phyloP scores from a whole-genome alignment of 2,888 invertebrate genomes.

The Aphidoletes aphidimyza region DNA sequence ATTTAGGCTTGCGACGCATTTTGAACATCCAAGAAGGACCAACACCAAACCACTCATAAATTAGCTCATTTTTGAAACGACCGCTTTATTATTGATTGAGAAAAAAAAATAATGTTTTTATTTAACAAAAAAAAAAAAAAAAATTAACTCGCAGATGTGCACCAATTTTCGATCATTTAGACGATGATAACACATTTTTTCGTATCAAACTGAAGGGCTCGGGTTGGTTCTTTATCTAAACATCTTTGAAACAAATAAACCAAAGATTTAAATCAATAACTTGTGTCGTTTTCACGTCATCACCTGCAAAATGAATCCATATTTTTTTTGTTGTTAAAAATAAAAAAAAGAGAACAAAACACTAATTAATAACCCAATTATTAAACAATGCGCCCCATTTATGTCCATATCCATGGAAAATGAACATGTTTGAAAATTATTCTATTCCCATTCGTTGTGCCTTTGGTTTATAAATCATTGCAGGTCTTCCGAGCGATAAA shows the following conservation, averaged over 20 bases:
- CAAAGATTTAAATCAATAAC: not conserved
- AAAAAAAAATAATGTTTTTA: not conserved
- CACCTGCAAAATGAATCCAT: conserved; percentile 9
- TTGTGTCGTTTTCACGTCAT: not conserved
- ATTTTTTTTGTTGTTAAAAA: not conserved
- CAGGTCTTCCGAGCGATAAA: not conserved
- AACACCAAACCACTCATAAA: not conserved
- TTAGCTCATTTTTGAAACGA: not conserved
- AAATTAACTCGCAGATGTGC: conserved; percentile 12
- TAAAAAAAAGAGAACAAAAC: not conserved
- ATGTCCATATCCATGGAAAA: not conserved
- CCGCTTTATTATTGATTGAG: not conserved
- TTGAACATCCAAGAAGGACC: not conserved
- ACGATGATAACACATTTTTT: not conserved
- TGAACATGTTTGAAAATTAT: not conserved
- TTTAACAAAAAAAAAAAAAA: not conserved
- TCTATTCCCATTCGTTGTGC: not conserved
- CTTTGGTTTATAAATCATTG: not conserved
- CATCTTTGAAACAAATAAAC: not conserved
- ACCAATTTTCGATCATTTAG: not conserved
- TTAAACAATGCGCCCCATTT: not conserved
- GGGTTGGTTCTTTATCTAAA: not conserved
- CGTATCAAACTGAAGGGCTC: not conserved
- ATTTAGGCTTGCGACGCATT: too few relatives aligned
- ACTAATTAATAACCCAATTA: conserved; percentile 37